These are phyloP conservation scores for Cephus sareptanus DNA, from an alignment of 2,888 invertebrate genomes.

Conservation along the genomic window DNA sequence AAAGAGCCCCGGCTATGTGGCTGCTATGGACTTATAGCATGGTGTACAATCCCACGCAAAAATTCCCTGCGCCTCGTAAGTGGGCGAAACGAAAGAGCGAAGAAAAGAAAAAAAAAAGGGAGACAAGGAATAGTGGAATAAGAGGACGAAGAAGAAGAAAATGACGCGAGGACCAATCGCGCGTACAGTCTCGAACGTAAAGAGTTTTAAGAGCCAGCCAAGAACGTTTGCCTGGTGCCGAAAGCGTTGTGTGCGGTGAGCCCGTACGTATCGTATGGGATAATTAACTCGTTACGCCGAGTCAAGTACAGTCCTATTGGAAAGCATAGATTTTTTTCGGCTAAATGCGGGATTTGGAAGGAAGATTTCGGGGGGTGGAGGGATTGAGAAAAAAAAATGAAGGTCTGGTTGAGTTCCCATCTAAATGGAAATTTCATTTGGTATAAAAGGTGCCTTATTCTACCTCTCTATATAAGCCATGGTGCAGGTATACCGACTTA, in stretches of 20 bases:
- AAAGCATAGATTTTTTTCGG: neutral
- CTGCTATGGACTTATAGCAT: conserved; percentile 28
- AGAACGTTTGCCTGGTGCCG: neutral
- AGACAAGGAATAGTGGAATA: neutral
- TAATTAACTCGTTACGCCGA: neutral
- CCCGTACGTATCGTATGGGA: neutral
- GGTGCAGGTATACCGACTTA: neutral
- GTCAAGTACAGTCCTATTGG: neutral
- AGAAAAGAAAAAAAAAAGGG: neutral
- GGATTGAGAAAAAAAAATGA: neutral
- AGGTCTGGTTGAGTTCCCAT: neutral
- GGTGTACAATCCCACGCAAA: conserved; percentile 30
- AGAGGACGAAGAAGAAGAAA: neutral
- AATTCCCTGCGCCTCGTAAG: conserved; percentile 15
- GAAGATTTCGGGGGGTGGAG: neutral
- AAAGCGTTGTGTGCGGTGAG: neutral
- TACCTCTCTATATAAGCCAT: neutral
- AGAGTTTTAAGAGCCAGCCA: neutral
- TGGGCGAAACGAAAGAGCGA: conserved; percentile 2
- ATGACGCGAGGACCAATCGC: neutral
- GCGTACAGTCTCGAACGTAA: neutral
- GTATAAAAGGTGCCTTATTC: neutral
- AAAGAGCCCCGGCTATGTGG: conserved; percentile 29
- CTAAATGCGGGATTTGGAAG: neutral
- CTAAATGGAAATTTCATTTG: neutral